Base-by-base conservation (phyloP, 2,888 invertebrate genomes). In the Enchytraeus crypticus region DNA sequence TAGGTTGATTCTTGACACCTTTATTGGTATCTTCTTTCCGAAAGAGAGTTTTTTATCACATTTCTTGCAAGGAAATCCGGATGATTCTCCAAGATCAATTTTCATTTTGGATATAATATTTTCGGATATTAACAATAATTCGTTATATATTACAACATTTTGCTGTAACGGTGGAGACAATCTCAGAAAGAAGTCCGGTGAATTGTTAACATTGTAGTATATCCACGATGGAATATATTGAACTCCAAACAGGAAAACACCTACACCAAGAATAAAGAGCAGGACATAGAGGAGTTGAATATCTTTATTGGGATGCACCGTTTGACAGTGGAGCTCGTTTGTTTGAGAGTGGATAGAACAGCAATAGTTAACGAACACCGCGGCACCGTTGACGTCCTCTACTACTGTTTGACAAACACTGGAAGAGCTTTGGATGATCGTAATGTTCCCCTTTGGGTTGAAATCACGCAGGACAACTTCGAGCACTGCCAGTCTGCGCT, bases 231-330 rank as follows among this genome's bases (percentile, higher is more conserved):
- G 75, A 14, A 75, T 63, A n/a, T 74, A 60, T 30, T 72, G 59
- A 0, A 76, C 76, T 21, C 71, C 70, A 59, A 74, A 74, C 57
- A 74, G 66, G 60, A 76, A 72, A 32, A 75, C 68, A 43, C 70
- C 21, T 4, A 72, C 61, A 63, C 72, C 73, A 18, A 77, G 68
- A 0, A 69, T 53, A 0, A 70, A 69, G 11, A 77, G 71, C 51
- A 75, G 66, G 5, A 71, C 63, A 59, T 76, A 74, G 45, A 77
- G 65, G 14, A 74, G 69, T 3, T 71, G 67, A 11, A 77, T 72
- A 74, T 74, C 76, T n/a, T 46, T 51, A 51, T 66, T 66, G n/a
- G 63, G 63, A 26, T 55, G 33, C 26, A 51, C 65, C 2, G 46
- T 47, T 23, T 45, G 33, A 30, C 66, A 66, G 5, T 61, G 29